phyloP scores from a whole-genome alignment of 1,140 invertebrate genomes.

The Trypoxylus dichotomus region DNA sequence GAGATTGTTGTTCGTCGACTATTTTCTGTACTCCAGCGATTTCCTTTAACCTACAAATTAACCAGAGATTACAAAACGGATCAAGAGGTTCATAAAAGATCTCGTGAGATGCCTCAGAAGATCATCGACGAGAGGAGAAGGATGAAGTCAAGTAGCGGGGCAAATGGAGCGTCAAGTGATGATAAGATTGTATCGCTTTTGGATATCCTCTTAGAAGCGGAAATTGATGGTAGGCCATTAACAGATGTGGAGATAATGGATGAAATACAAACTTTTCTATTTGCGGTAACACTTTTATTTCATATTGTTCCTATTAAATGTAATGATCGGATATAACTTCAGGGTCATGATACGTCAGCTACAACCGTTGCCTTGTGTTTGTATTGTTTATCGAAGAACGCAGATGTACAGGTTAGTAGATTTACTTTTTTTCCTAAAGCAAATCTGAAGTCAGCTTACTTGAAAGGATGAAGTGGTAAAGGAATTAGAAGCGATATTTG shows the following conservation, averaged over 20 bases:
- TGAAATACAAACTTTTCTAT: neutral
- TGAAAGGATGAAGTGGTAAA: constrained; percentile 61
- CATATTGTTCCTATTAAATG: neutral
- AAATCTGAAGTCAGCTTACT: neutral
- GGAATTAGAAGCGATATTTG: constrained; percentile 67
- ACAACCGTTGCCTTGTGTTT: neutral
- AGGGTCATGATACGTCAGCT: neutral
- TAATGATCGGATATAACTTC: neutral
- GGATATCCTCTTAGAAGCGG: neutral
- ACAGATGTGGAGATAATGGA: neutral
- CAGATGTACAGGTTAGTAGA: neutral
- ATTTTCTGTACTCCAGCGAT: neutral
- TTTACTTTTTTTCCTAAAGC: neutral
- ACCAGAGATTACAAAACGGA: neutral
- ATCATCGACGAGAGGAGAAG: neutral
- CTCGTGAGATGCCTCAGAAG: neutral
- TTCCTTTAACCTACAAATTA: neutral
- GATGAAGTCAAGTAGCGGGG: neutral
- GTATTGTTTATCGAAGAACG: neutral
- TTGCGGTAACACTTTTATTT: neutral
- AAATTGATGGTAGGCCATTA: neutral
- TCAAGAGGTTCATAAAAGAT: neutral
- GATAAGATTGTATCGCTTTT: neutral
- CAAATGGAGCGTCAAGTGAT: neutral
- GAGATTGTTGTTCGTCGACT: neutral